Percentiles rank a stretch among this genome's conserved stretches.
Evolutionary conservation across 1,140 invertebrate genomes (phyloP).

Genomic region (Solenopsis fugax): DNA sequence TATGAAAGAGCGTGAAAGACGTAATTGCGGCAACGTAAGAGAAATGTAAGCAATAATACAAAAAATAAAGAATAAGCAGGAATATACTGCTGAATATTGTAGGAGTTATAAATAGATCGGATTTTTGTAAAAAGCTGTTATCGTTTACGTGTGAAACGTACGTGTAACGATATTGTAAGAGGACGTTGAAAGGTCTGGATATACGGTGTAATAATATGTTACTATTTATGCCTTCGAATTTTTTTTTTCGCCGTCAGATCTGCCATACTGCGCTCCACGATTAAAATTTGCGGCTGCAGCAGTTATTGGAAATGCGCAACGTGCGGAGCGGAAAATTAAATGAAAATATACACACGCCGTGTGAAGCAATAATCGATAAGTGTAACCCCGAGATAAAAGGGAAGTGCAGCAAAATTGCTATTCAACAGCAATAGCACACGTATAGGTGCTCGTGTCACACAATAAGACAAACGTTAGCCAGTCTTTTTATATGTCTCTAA

Average conservation of each 20-base stretch:
- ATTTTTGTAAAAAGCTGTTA: conserved; percentile 15
- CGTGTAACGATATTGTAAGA: not conserved
- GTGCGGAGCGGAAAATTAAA: conserved; percentile 66
- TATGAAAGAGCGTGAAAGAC: not conserved
- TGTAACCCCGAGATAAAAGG: conserved; percentile 38
- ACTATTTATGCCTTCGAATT: not conserved
- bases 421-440: conserved; percentile 47
- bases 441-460: conserved; percentile 1
- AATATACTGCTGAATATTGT: conserved; percentile 33
- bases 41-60: conserved; percentile 10
- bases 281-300: conserved; percentile 32
- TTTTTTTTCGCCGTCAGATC: conserved; percentile 23
- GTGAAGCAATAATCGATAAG: conserved; percentile 55
- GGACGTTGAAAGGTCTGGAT: conserved; percentile 1
- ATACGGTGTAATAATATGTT: not conserved
- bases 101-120: not conserved
- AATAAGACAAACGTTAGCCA: conserved; percentile 33
- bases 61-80: conserved; percentile 18
- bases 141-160: not conserved
- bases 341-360: conserved; percentile 39
- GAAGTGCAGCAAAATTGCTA: conserved; percentile 54
- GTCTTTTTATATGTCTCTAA: not conserved
- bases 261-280: conserved; percentile 48
- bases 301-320: conserved; percentile 56
- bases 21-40: conserved; percentile 18